Evolutionary conservation across 2,113 vertebrate species (phyloP).

Genomic region (Paracanthobrama guichenoti): DNA sequence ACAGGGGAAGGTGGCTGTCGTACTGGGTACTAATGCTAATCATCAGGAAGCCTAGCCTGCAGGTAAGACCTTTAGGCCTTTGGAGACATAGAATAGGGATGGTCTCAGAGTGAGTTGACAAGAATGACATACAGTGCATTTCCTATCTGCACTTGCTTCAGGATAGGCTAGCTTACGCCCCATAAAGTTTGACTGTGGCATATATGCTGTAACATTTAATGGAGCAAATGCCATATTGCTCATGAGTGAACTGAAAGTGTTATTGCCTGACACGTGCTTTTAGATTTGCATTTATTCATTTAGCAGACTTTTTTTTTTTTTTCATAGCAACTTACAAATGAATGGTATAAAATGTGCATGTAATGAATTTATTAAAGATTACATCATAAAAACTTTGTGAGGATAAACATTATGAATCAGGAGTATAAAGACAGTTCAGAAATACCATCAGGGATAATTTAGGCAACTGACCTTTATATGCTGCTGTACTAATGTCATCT

Average conservation of each 20-base stretch:
- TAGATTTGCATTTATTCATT: conserved; percentile 3
- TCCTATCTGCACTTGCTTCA: neutral
- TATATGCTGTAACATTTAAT: neutral
- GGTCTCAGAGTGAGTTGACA: neutral
- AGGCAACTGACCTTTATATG: conserved; percentile 29
- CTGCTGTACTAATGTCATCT: neutral
- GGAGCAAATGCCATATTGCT: conserved; percentile 8
- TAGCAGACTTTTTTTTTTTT: neutral
- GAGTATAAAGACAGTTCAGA: neutral
- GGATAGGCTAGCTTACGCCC: neutral
- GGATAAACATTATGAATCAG: conserved; percentile 6
- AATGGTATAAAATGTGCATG: neutral
- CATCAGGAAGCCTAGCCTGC: conserved; percentile 1
- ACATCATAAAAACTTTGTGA: neutral
- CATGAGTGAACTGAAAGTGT: neutral
- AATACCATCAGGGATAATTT: conserved; percentile 6
- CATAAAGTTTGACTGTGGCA: conserved; percentile 14
- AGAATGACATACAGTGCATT: neutral
- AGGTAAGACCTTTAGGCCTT: conserved; percentile 21
- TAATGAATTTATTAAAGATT: neutral
- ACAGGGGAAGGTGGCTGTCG: neutral
- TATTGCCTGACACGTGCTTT: neutral
- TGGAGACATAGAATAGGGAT: neutral
- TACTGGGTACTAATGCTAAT: conserved; percentile 23
- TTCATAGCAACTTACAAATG: neutral